Base-by-base conservation (phyloP, 2,888 invertebrate genomes). In the Plagodis dolabraria region DNA sequence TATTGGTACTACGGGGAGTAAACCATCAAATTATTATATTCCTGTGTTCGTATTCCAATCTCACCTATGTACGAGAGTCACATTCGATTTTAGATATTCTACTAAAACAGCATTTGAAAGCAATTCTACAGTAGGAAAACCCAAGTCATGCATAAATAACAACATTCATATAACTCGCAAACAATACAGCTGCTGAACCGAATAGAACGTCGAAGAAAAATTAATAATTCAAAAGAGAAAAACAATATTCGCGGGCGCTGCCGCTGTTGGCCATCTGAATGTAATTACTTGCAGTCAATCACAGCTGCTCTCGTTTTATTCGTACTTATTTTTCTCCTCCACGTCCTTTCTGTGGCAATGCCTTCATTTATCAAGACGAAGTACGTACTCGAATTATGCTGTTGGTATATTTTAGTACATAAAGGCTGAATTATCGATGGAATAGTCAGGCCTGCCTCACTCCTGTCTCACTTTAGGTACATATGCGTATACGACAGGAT, bases 201-300 rank as follows among this genome's bases (percentile, higher is more conserved):
- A 45, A 56, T 33, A 34, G 40, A 50, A 65, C 58, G 46, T 53
- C 45, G 45, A 58, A 59, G 58, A 56, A 64, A 62, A 55, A 63
- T 64, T 48, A 54, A 60, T 63, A 64, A 65, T 64, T 65, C 54
- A 60, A 57, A 62, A 48, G 61, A 22, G 50, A 44, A 57, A 65
- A 59, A 60, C 57, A 57, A 63, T 63, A 59, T 57, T 60, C 57
- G 44, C 45, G 47, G 44, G 50, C 56, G 52, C 52, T 46, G 47
- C 49, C 56, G 52, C 52, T 46, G 47, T 50, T 40, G 58, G 42
- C 59, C 47, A 57, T 63, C 58, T 35, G 51, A 57, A 57, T 60
- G 63, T 71, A 70, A 69, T 71, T 65, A 65, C 49, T 60, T 53
- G 63, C 63, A 69, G 68, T 70, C 67, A 67, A 68, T 73, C 70